These are phyloP conservation scores for Tokudaia muenninki DNA, from an alignment of 2,797 vertebrate genomes.

Conservation along the genomic window DNA sequence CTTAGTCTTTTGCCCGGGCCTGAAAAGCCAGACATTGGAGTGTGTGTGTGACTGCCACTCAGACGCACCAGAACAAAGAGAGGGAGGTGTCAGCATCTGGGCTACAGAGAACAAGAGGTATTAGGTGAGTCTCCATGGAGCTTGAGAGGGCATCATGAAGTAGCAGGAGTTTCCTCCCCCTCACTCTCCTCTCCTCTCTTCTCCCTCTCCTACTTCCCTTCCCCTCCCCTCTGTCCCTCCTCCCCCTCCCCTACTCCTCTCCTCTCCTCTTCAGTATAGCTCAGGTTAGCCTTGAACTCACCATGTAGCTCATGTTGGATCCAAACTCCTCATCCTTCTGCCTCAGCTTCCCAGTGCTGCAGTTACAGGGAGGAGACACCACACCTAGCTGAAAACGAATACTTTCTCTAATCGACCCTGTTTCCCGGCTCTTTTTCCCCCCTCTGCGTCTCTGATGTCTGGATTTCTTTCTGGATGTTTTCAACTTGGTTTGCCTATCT, in stretches of 20 bases:
- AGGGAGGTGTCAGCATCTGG: accelerated
- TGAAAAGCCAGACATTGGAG: neutral
- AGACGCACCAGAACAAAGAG: accelerated
- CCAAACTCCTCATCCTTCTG: neutral
- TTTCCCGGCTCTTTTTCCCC: neutral
- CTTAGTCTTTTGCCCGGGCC: neutral
- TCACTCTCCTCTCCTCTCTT: no score
- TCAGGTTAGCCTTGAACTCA: neutral
- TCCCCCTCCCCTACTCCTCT: no score
- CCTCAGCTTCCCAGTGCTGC: neutral
- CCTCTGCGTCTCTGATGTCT: neutral
- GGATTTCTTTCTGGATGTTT: neutral
- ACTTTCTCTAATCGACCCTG: neutral
- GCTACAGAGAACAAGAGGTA: neutral
- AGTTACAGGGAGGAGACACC: neutral
- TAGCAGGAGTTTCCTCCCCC: neutral
- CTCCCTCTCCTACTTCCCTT: no score
- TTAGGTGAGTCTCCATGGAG: neutral
- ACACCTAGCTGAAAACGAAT: neutral
- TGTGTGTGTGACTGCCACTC: neutral
- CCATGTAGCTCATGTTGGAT: neutral
- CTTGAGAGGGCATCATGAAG: neutral
- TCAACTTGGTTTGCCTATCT: neutral
- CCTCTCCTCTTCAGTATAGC: neutral
- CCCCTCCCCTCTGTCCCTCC: accelerated